phyloP scores from a whole-genome alignment of 2,113 vertebrate species.

The Chlorodrepanis virens region DNA sequence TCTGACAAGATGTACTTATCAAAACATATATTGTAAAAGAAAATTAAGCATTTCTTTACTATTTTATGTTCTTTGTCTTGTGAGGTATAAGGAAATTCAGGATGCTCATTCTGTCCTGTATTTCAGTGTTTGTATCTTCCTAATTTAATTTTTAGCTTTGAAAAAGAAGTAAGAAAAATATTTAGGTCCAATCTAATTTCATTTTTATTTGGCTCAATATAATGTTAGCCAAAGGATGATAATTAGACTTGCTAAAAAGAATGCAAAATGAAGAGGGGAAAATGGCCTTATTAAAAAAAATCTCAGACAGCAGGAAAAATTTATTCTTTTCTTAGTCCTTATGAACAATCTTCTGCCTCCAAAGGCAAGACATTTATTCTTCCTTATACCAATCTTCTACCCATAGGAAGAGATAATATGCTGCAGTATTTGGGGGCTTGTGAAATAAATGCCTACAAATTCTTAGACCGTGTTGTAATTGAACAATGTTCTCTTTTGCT shows the following conservation, averaged over 20 bases:
- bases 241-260: background rate
- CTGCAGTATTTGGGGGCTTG: background rate
- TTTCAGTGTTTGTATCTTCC: background rate
- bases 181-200: background rate
- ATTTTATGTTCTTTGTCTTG: background rate
- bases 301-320: background rate
- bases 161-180: background rate
- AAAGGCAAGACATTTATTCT: background rate
- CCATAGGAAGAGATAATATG: background rate
- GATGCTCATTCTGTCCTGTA: background rate
- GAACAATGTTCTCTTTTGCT: background rate
- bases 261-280: background rate
- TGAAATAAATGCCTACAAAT: background rate
- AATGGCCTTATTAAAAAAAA: background rate
- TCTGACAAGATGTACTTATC: slow-evolving; percentile 20
- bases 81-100: background rate
- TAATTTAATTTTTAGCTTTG: background rate
- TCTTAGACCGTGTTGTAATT: background rate
- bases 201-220: background rate
- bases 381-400: background rate
- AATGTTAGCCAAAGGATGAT: background rate
- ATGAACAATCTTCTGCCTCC: background rate
- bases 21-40: slow-evolving; percentile 24
- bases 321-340: background rate
- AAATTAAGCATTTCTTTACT: background rate